phyloP scores from a whole-genome alignment of 2,797 vertebrate genomes.

The Hafferia zeledoni region DNA sequence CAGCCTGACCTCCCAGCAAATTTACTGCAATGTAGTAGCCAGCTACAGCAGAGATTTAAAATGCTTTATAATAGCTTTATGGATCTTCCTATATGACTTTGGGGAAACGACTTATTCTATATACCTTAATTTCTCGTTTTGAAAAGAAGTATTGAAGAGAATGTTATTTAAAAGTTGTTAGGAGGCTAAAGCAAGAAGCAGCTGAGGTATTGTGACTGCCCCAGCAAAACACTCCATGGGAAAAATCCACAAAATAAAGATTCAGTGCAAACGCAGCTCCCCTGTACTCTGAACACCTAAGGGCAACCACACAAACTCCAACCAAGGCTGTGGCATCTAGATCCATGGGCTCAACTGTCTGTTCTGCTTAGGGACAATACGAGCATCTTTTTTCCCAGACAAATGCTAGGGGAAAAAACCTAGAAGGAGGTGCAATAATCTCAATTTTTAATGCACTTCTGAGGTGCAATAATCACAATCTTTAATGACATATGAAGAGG shows the following conservation, averaged over 20 bases:
- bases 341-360: background rate
- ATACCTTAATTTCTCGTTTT: background rate
- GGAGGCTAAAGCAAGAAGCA: slow-evolving; percentile 21
- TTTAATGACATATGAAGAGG: background rate
- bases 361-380: background rate
- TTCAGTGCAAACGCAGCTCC: background rate
- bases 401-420: background rate
- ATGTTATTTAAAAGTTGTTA: slow-evolving; percentile 4
- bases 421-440: background rate
- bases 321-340: background rate
- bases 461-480: background rate
- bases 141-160: slow-evolving; percentile 1
- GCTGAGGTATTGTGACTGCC: background rate
- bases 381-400: background rate
- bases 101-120: background rate
- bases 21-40: background rate
- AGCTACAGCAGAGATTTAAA: background rate
- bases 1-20: background rate
- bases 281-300: background rate
- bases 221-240: background rate
- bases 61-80: background rate
- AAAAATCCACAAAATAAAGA: background rate
- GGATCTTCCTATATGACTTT: background rate
- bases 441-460: background rate
- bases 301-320: background rate